Evolutionary conservation across 2,888 invertebrate species (phyloP).

Genomic region (Thysanoteuthis rhombus): DNA sequence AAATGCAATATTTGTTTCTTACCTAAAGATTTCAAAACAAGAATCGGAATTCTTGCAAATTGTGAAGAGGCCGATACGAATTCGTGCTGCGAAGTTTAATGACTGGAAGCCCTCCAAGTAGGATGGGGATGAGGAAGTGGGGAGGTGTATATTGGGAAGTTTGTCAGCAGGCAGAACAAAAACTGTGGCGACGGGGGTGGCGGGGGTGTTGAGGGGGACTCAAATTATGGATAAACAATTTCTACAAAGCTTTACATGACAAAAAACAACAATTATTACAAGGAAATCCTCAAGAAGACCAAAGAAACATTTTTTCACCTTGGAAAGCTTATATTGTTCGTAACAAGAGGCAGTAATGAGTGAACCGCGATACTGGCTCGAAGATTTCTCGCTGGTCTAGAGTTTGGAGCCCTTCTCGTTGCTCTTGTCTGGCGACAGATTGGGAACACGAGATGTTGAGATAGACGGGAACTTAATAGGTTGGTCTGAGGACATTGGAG

Average conservation of each 20-base stretch:
- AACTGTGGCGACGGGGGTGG: not conserved
- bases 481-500: not conserved
- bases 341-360: not conserved
- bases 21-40: not conserved
- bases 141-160: not conserved
- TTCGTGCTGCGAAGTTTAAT: not conserved
- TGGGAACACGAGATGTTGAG: too few relatives aligned
- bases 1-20: not conserved
- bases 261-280: conserved; percentile 33
- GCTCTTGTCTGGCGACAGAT: not conserved
- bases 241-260: not conserved
- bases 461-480: not conserved
- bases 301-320: too few relatives aligned
- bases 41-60: not conserved
- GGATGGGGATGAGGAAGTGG: too few relatives aligned
- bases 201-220: not conserved
- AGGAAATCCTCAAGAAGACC: conserved; percentile 22
- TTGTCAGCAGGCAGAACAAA: not conserved
- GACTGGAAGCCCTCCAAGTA: not conserved
- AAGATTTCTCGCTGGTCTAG: not conserved
- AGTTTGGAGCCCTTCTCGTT: not conserved
- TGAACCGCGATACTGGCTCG: not conserved
- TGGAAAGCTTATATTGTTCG: not conserved
- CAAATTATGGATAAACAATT: not conserved
- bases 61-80: not conserved